Evolutionary conservation across 2,888 invertebrate genomes (phyloP).

Genomic region (Ommatoiulus sabulosus): DNA sequence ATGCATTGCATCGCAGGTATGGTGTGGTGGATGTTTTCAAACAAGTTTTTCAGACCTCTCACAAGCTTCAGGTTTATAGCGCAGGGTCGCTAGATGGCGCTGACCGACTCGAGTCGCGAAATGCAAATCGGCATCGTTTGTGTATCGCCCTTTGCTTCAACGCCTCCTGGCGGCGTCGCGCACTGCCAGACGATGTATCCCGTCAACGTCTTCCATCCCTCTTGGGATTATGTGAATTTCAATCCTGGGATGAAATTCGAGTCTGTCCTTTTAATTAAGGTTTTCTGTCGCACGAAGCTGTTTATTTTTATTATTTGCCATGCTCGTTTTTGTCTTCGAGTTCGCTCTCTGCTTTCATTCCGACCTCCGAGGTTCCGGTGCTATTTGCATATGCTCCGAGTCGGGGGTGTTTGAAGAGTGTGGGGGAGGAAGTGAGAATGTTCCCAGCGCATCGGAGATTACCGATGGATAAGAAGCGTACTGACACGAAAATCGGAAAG

Average conservation of each 20-base stretch:
- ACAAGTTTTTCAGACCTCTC: too few relatives aligned
- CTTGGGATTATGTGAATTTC: not conserved
- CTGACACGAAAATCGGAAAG: not conserved
- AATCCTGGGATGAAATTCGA: not conserved
- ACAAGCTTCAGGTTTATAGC: too few relatives aligned
- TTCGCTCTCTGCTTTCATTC: not conserved
- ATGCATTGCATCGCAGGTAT: too few relatives aligned
- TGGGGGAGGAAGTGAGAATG: not conserved
- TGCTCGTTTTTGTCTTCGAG: not conserved
- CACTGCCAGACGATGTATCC: not conserved
- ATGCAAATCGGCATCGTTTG: too few relatives aligned
- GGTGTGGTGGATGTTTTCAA: too few relatives aligned
- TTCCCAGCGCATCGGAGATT: not conserved
- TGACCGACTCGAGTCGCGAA: too few relatives aligned
- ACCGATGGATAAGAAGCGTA: not conserved
- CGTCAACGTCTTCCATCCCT: not conserved
- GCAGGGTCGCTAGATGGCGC: too few relatives aligned
- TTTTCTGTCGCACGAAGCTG: not conserved
- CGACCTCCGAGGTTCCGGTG: not conserved
- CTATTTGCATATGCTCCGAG: not conserved
- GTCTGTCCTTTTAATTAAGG: not conserved
- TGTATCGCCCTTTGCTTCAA: too few relatives aligned
- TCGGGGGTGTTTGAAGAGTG: not conserved
- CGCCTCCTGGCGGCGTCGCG: not conserved
- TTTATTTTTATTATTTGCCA: not conserved